Evolutionary conservation across 2,888 invertebrate species (phyloP).

Genomic region (Orthonevra nobilis): DNA sequence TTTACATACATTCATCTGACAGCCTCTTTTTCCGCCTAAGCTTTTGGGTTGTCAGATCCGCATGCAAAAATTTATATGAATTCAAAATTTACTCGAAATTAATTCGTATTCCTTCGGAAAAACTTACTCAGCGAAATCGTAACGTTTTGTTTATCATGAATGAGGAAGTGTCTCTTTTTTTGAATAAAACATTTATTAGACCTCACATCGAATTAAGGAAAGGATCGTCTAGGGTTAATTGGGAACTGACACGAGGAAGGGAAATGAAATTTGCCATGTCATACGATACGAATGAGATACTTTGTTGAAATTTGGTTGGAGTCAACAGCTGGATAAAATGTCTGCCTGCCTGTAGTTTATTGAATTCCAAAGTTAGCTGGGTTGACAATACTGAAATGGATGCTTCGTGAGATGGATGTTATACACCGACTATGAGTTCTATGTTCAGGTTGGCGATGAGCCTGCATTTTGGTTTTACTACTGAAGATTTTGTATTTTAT

Average conservation of each 20-base stretch:
- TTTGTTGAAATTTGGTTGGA: background rate
- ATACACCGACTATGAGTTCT: no score
- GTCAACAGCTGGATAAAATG: background rate
- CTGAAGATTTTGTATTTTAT: no score
- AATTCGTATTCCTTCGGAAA: constrained; percentile 20
- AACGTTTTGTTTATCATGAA: constrained; percentile 25
- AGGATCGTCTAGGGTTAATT: constrained; percentile 27
- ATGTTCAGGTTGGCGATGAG: no score
- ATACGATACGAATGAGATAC: constrained; percentile 14
- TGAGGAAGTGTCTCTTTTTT: constrained; percentile 9
- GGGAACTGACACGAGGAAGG: constrained; percentile 9
- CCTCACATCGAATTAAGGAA: constrained; percentile 37
- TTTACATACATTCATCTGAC: no score
- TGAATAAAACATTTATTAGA: constrained; percentile 8
- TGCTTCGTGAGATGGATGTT: no score
- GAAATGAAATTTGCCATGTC: constrained; percentile 19
- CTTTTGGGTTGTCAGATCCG: background rate
- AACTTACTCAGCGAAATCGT: background rate
- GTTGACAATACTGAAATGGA: no score
- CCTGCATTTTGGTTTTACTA: no score
- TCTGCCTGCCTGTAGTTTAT: background rate
- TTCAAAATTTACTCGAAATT: constrained; percentile 44
- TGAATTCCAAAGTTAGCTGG: no score
- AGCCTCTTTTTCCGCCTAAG: background rate
- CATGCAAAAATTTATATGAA: constrained; percentile 36